Conservation (phyloP, 2,888 invertebrate species). For the Leucophora obtusa region DNA sequence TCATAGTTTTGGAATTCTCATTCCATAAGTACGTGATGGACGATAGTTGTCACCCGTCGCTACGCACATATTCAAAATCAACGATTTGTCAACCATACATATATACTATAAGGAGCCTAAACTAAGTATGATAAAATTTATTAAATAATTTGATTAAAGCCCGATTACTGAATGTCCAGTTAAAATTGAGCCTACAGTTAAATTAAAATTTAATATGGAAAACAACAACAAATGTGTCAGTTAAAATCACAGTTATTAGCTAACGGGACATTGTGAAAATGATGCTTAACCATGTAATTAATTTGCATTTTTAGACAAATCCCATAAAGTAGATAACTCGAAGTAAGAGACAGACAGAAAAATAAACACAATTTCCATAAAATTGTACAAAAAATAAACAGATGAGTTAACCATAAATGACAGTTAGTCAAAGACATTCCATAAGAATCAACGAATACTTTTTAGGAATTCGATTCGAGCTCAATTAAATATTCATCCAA, state of each 20-base stretch:
- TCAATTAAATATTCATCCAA: constrained; percentile 41
- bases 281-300: constrained; percentile 16
- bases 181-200: too few relatives aligned
- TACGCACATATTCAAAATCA: constrained; percentile 15
- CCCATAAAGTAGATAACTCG: constrained; percentile 21
- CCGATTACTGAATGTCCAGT: too few relatives aligned
- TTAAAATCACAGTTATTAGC: too few relatives aligned
- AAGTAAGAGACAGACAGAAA: neutral
- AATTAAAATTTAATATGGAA: too few relatives aligned
- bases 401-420: constrained; percentile 35
- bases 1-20: constrained; percentile 51
- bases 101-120: neutral
- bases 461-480: constrained; percentile 6
- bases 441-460: neutral
- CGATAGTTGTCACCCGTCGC: constrained; percentile 36
- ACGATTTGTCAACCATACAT: constrained; percentile 37
- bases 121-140: constrained; percentile 1
- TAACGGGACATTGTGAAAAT: too few relatives aligned
- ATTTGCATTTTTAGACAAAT: constrained; percentile 49
- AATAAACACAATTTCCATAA: constrained; percentile 20
- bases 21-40: constrained; percentile 39
- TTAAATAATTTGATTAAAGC: neutral
- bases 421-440: constrained; percentile 15
- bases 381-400: constrained; percentile 29
- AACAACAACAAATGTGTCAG: too few relatives aligned